Evolutionary conservation across 2,797 vertebrate genomes (phyloP), one percentile per base, ranked within the genome.

Genomic region (Trematomus bernacchii): DNA sequence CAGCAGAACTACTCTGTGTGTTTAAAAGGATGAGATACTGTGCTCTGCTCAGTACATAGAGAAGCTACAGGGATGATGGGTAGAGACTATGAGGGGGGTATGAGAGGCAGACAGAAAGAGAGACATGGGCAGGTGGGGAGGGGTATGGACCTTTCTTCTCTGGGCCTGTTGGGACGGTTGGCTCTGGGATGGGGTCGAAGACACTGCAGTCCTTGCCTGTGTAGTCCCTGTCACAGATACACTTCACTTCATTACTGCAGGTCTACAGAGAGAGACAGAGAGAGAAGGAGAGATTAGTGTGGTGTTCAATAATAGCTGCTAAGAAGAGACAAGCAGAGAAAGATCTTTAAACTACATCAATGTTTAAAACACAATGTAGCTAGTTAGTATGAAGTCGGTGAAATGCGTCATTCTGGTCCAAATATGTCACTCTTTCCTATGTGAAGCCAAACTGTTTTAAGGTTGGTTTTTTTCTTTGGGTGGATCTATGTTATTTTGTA

Each of bases 201-300:
- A 98, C 95, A 2, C 97, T 98, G 94, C 97, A 98, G 93, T 98
- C 97, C 91, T 97, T 99, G 81, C 97, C 97, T 0, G 97, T 98
- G 95, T 97, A 97, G 90, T 98, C 97, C 0, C 96, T 76, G 86
- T 97, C 95, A 79, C 97, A 99, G 94, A 99, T 98, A 76, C 97
- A 99, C 83, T 97, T 98, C 79, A 97, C 97, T 86, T 99, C 97
- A 0, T 98, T 99, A 84, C 97, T 98, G 93, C 97, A 99, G 14
- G 96, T 97, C 97, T 98, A 63, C 0, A 21, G 16, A 37, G 30
- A 6, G 30, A 33, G 6, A 33, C 5, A 59, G n/a, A 42, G 57
- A 52, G 0, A 71, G 63, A 63, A 11, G 10, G 19, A 50, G 37
- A 67, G 37, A 53, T 16, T 13, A 13, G 58, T 37, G 14, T 18